Evolutionary conservation across 1,140 invertebrate genomes (phyloP).

Genomic region (Drosophila nigrodunni): DNA sequence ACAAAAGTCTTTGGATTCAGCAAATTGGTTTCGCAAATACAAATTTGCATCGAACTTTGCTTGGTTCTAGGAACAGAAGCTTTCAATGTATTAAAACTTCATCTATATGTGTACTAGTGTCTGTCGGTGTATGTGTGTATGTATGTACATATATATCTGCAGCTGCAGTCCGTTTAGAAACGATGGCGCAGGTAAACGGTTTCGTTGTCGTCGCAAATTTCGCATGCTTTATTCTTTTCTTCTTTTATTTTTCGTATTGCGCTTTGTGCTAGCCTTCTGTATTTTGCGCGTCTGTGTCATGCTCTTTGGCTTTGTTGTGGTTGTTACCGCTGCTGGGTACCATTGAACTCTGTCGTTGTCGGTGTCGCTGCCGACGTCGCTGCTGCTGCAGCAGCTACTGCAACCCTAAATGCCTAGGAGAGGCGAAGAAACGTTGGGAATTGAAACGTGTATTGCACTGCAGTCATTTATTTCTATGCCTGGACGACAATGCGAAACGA

Average conservation of each 20-base stretch:
- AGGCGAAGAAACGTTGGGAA: slow-evolving; percentile 60
- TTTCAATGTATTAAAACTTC: background rate
- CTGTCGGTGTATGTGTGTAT: slow-evolving; percentile 19
- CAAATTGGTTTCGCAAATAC: slow-evolving; percentile 32
- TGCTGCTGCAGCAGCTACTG: slow-evolving; percentile 37
- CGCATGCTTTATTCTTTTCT: slow-evolving; percentile 62
- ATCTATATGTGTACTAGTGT: background rate
- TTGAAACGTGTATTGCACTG: slow-evolving; percentile 56
- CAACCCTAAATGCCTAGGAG: slow-evolving; percentile 63
- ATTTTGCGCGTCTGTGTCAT: slow-evolving; percentile 54
- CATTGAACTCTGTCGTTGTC: slow-evolving; percentile 73
- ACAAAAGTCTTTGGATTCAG: slow-evolving; percentile 28
- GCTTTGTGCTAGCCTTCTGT: slow-evolving; percentile 63
- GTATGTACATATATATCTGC: slow-evolving; percentile 35
- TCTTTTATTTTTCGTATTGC: slow-evolving; percentile 59
- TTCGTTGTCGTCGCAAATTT: slow-evolving; percentile 51
- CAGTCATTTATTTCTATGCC: slow-evolving; percentile 36
- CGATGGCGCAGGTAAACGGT: slow-evolving; percentile 46
- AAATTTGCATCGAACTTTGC: slow-evolving; percentile 41
- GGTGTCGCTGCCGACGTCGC: background rate
- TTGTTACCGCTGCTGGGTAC: slow-evolving; percentile 58
- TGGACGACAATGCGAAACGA: slow-evolving; percentile 17
- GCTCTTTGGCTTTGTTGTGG: slow-evolving; percentile 62
- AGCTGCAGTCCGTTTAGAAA: slow-evolving; percentile 53
- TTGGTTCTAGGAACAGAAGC: slow-evolving; percentile 32